Evolutionary conservation across 2,113 vertebrate genomes (phyloP).

Genomic region (Phrynosoma blainvillii): DNA sequence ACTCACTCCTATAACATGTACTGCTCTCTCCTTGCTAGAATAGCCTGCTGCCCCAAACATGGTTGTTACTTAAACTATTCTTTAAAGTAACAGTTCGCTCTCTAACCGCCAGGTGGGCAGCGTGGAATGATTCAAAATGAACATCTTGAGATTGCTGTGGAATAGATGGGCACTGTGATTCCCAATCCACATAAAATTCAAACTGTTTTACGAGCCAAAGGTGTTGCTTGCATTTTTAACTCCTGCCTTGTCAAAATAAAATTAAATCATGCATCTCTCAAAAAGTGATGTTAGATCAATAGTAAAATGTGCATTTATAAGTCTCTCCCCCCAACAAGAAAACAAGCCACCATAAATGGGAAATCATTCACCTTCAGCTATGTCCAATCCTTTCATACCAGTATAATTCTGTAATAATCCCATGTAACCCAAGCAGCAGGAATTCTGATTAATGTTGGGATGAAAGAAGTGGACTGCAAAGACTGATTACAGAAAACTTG

Average conservation of each 20-base stretch:
- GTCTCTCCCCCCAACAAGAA: not conserved
- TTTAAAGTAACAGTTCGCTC: conserved; percentile 95
- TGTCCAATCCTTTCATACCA: not conserved
- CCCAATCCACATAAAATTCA: conserved; percentile 45
- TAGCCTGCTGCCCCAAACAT: conserved; percentile 99
- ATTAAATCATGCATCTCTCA: conserved; percentile 13
- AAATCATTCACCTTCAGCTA: not conserved
- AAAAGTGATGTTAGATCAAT: not conserved
- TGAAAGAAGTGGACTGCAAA: conserved; percentile 61
- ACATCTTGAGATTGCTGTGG: conserved; percentile 72
- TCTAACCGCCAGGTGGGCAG: conserved; percentile 97
- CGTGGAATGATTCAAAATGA: conserved; percentile 81
- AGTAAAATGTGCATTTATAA: not conserved
- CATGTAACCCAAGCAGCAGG: conserved; percentile 13
- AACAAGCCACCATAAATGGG: not conserved
- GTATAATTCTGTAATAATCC: not conserved
- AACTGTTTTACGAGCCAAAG: conserved; percentile 40
- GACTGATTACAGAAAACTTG: not conserved
- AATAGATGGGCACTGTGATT: conserved; percentile 67
- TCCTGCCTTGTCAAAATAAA: not conserved
- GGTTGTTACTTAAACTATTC: conserved; percentile 99
- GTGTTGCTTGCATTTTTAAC: not conserved
- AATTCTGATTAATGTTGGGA: conserved; percentile 79
- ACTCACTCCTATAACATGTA: conserved; percentile 94
- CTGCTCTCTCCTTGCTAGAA: conserved; percentile 94